phyloP scores from a whole-genome alignment of 1,140 invertebrate genomes.

The Drosophila virilis region DNA sequence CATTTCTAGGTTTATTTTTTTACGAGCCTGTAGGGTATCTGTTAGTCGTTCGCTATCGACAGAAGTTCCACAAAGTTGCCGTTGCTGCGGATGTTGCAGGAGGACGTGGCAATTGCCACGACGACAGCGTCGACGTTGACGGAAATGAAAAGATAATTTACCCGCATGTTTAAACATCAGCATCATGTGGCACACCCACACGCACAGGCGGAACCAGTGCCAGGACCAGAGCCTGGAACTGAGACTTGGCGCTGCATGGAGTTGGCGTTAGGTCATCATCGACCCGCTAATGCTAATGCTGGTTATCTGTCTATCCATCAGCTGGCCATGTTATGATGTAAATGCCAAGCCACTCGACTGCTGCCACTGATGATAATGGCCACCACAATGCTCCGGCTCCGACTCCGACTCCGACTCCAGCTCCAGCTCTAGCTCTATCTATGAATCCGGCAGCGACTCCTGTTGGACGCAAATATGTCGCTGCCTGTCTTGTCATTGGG shows the following conservation, averaged over 20 bases:
- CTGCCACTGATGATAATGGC: conserved; percentile 49
- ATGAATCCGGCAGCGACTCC: conserved; percentile 36
- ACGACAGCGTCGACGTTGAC: conserved; percentile 54
- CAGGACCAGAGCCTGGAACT: background rate
- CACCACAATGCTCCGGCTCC: conserved; percentile 19
- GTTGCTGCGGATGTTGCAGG: background rate
- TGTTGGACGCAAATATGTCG: conserved; percentile 69
- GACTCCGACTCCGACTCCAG: conserved; percentile 9
- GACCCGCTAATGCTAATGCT: conserved; percentile 73
- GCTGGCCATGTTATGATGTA: conserved; percentile 76
- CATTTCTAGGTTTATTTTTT: background rate
- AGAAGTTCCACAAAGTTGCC: background rate
- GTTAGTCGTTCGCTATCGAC: no score
- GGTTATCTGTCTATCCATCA: conserved; percentile 81
- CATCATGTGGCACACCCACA: conserved; percentile 44
- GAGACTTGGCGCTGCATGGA: background rate
- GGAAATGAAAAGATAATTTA: conserved; percentile 82
- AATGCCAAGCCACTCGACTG: conserved; percentile 51
- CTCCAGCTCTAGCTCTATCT: conserved; percentile 9
- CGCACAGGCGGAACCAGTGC: background rate
- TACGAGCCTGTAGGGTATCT: background rate
- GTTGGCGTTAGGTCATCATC: conserved; percentile 36
- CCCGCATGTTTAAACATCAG: conserved; percentile 72
- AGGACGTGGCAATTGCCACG: conserved; percentile 50
- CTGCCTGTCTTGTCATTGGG: conserved; percentile 64